Base-by-base conservation (phyloP, 2,888 invertebrate species). In the Drosophila infuscata region DNA sequence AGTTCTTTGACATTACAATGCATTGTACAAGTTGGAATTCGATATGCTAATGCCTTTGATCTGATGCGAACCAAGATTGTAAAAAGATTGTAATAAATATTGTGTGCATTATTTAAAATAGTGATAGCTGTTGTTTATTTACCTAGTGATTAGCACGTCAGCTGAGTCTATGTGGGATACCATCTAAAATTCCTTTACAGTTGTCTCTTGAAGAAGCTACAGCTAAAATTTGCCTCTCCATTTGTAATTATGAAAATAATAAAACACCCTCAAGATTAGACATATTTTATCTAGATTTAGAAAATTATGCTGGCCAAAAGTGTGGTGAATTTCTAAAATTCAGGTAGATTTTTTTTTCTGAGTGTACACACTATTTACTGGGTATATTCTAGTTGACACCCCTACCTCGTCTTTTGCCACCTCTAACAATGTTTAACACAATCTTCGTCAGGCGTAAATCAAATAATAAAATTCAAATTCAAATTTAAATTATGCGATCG, bases 391-490 rank as follows among this genome's bases (percentile, higher is more conserved):
- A n/a, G 30, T 33, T 20, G 3, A 15, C 17, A 2, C 0, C 11
- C n/a, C 6, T 17, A 5, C 0, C 3, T 4, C 3, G 3, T 0
- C 2, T 49, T 32, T 52, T 38, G 43, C 3, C 61, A 48, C 61
- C 46, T 66, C 51, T 15, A 8, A 54, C n/a, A 15, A 29, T 29
- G 20, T 51, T 35, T 53, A n/a, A n/a, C 56, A 48, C 49, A 62
- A 65, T 68, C 56, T 60, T 66, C 56, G 46, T 7, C 59, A 48
- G 36, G 56, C 63, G 62, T 84, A 88, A 84, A 84, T 84, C 88
- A 88, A 70, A 81, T 61, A 79, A 76, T 88, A 81, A 84, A 83
- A 72, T 54, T 67, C 61, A 36, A 85, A 85, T 85, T 74, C 48
- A 36, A 85, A 85, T 85, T 74, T 43, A 70, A 85, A 80, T 78